Base-by-base conservation (phyloP, 92 coral and sea anemone species). In the Epizoanthus illoricatus region DNA sequence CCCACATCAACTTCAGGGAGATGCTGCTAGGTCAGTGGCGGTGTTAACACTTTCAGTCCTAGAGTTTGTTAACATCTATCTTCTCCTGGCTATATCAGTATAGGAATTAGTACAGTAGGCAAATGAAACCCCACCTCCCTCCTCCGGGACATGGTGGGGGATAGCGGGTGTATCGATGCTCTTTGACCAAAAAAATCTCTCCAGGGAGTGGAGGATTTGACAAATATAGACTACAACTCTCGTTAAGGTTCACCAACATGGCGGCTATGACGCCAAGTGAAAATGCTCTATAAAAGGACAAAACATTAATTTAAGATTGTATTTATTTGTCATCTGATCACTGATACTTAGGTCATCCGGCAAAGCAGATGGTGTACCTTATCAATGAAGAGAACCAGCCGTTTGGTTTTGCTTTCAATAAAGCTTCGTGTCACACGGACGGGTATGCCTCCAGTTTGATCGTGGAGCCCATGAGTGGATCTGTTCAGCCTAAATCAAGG, bases 1-100 rank as follows among this genome's bases (percentile, higher is more conserved):
- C 99, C 21, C 99, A 94, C 66, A 91, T 97, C 85, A 97, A 97
- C 89, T 92, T 97, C 87, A 89, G 98, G 45, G 99, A 97, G 86
- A 92, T 97, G 86, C 91, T 97, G 64, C 84, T 97, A 28, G 99
- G 99, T 97, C 55, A 87, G 94, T 58, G 56, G 0, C 2, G 11
- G 33, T 28, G 33, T 28, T 28, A 49, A 13, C 2, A 13, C 56
- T 49, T 49, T 49, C 56, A 49, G 56, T 49, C 56, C 13, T 13
- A 49, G 3, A 8, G 56, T 49, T 49, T 49, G 9, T 28, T 28
- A 28, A 28, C 33, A 28, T 28, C 33, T 28, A 28, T 28, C 33
- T 28, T 28, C 33, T 28, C 33, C 33, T 28, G 33, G 33, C 33
- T 1, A 28, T 28, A 28, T 28, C 33, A 28, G 33, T 28, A 28